Conservation (phyloP, 2,797 vertebrate species). For the Galaxias olidus region DNA sequence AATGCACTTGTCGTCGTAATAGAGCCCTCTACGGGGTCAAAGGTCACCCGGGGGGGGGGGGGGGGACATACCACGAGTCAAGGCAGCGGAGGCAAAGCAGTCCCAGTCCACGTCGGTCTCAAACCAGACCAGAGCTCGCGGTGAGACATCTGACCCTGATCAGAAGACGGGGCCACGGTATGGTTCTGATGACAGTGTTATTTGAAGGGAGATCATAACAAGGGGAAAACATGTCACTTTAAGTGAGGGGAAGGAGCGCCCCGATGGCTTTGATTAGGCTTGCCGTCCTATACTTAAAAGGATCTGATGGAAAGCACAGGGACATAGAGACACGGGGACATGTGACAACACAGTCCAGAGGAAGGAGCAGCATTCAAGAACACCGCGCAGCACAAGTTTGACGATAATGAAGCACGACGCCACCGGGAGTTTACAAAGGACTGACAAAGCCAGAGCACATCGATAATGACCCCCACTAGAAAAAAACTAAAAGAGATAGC, state of each 20-base stretch:
- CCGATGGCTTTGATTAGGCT: conserved; percentile 29
- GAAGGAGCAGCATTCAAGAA: conserved; percentile 3
- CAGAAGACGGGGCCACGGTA: conserved; percentile 12
- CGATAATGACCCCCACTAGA: too few species aligned
- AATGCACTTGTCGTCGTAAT: not conserved
- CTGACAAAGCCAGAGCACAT: too few species aligned
- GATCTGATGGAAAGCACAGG: conserved; percentile 20
- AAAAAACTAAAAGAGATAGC: too few species aligned
- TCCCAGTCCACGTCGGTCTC: not conserved
- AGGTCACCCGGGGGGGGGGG: conserved; percentile 1
- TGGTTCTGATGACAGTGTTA: conserved; percentile 27
- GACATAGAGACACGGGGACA: too few species aligned
- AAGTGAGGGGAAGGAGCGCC: conserved; percentile 19
- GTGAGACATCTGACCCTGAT: conserved; percentile 30
- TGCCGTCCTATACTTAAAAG: conserved; percentile 11
- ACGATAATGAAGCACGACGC: not conserved
- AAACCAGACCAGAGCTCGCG: not conserved
- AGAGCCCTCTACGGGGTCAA: not conserved
- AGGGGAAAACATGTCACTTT: conserved; percentile 7
- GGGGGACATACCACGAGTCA: too few species aligned
- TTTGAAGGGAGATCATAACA: conserved; percentile 10
- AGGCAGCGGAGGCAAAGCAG: not conserved
- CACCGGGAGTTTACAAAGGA: too few species aligned
- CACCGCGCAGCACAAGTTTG: not conserved
- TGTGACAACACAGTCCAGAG: conserved; percentile 27